phyloP scores from a whole-genome alignment of 2,113 vertebrate species.

The Salvelinus namaycush region DNA sequence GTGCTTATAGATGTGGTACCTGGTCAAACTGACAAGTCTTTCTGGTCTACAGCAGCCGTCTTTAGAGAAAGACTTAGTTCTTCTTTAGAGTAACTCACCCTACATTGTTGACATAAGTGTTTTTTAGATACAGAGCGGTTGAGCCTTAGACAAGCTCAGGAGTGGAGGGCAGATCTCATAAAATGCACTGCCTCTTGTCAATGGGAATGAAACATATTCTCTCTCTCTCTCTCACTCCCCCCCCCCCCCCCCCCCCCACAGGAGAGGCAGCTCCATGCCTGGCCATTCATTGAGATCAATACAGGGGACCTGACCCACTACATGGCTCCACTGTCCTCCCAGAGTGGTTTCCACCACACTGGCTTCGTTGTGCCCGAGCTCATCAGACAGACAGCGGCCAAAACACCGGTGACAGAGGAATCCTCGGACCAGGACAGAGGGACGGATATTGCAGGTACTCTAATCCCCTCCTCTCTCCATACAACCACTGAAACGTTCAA shows the following conservation, averaged over 20 bases:
- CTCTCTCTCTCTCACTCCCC: not conserved
- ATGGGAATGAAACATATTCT: not conserved
- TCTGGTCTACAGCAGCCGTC: not conserved
- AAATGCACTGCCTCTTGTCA: not conserved
- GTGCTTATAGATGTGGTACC: not conserved
- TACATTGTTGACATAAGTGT: not conserved
- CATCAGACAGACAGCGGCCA: too few species aligned
- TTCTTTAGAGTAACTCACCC: not conserved
- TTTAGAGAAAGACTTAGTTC: not conserved
- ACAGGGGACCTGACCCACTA: conserved; percentile 85
- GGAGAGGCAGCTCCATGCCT: conserved; percentile 91
- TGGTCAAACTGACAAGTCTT: not conserved
- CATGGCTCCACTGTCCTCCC: conserved; percentile 84
- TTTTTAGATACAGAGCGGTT: not conserved
- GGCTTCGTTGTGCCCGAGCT: conserved; percentile 92
- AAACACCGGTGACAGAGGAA: conserved; percentile 75
- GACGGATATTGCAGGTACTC: conserved; percentile 83
- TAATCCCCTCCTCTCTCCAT: not conserved
- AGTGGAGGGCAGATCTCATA: not conserved
- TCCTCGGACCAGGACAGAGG: conserved; percentile 78
- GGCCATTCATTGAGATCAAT: conserved; percentile 89
- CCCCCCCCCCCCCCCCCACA: conserved; percentile 55
- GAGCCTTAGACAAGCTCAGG: not conserved
- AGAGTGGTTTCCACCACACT: conserved; percentile 54
- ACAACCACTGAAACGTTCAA: too few species aligned